Conservation (phyloP, 1,140 invertebrate genomes). For the Drosophila kohkoa region DNA sequence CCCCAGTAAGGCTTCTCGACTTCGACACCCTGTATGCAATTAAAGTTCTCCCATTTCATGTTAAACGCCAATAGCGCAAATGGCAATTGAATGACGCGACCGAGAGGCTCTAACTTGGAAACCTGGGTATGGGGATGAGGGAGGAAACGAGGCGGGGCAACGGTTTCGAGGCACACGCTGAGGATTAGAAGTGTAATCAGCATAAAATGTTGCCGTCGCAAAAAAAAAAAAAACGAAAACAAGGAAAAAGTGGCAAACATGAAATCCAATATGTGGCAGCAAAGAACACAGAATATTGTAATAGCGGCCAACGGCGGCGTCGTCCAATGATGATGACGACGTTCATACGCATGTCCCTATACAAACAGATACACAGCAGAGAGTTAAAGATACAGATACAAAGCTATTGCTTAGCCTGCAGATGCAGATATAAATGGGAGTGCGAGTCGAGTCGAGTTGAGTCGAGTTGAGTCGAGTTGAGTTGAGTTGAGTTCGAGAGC, state of each 20-base stretch:
- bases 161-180: slow-evolving; percentile 67
- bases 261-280: slow-evolving; percentile 74
- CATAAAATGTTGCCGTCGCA: slow-evolving; percentile 77
- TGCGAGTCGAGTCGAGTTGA: background rate
- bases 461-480: no score
- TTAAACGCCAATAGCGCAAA: slow-evolving; percentile 70
- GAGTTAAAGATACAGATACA: background rate
- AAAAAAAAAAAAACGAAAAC: background rate
- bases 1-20: slow-evolving; percentile 24
- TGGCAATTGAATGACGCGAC: slow-evolving; percentile 66
- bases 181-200: slow-evolving; percentile 82
- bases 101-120: background rate
- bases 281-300: slow-evolving; percentile 50
- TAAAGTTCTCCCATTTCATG: slow-evolving; percentile 52
- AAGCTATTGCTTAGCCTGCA: background rate
- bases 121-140: background rate
- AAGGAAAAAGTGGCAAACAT: slow-evolving; percentile 71
- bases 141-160: slow-evolving; percentile 2
- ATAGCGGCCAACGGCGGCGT: slow-evolving; percentile 21
- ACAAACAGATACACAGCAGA: slow-evolving; percentile 49
- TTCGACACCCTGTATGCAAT: slow-evolving; percentile 66
- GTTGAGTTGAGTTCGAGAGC: background rate
- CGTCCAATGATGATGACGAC: slow-evolving; percentile 33
- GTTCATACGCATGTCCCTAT: slow-evolving; percentile 80
- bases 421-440: slow-evolving; percentile 7